These are phyloP conservation scores for Cebus imitator DNA, from an alignment of 2,113 vertebrate species.

Conservation along the genomic window DNA sequence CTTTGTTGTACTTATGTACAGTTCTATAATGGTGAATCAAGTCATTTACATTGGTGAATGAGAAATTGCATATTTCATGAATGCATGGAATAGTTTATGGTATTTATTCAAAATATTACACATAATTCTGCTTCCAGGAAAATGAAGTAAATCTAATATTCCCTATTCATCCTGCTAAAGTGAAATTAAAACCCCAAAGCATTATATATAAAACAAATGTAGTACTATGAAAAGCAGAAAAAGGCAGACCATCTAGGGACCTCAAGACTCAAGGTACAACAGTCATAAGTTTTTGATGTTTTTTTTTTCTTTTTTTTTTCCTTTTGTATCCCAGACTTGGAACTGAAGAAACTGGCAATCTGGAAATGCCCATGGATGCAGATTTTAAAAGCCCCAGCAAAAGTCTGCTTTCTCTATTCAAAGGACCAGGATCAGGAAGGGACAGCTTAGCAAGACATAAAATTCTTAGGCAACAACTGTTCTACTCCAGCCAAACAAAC, in stretches of 20 bases:
- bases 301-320: neutral
- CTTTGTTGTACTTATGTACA: constrained; percentile 92
- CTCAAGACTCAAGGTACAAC: neutral
- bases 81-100: constrained; percentile 94
- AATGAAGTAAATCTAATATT: neutral
- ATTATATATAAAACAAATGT: neutral
- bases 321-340: neutral
- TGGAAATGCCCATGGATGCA: neutral
- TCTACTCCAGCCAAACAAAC: neutral
- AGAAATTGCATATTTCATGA: constrained; percentile 91
- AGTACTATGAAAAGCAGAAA: neutral
- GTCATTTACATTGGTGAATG: constrained; percentile 91
- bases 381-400: neutral
- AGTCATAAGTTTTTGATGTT: too few relatives aligned
- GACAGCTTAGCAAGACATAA: neutral
- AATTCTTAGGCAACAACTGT: neutral
- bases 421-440: neutral
- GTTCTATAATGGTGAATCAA: constrained; percentile 93
- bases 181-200: neutral
- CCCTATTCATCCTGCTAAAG: neutral
- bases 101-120: constrained; percentile 91
- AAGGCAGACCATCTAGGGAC: neutral
- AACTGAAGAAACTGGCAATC: neutral
- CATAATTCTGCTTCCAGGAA: neutral
- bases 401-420: neutral